These are phyloP conservation scores for Magallana ariakensis DNA, from an alignment of 1,140 invertebrate species.

Conservation along the genomic window DNA sequence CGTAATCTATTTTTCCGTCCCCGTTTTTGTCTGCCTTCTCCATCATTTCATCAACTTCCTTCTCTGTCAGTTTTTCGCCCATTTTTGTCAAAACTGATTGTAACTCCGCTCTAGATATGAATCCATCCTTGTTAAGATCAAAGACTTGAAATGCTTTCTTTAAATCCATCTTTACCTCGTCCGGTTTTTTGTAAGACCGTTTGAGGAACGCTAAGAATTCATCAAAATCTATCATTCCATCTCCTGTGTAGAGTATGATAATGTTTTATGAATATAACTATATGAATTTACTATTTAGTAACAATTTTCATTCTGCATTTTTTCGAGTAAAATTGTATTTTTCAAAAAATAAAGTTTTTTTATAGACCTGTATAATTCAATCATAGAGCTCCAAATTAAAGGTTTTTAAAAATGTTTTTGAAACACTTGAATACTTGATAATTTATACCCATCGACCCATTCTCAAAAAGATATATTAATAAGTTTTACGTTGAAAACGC, in stretches of 20 bases:
- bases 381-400: no score
- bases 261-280: no score
- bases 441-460: no score
- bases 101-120: constrained; percentile 66
- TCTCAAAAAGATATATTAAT: neutral
- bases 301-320: no score
- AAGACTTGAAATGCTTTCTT: constrained; percentile 98
- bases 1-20: constrained; percentile 62
- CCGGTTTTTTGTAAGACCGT: constrained; percentile 3
- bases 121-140: constrained; percentile 98
- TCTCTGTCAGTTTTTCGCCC: constrained; percentile 92
- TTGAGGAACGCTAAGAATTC: constrained; percentile 57
- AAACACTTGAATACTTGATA: no score
- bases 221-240: constrained; percentile 59
- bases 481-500: constrained; percentile 8
- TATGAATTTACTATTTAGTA: no score
- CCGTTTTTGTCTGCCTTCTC: constrained; percentile 80
- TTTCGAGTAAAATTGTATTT: no score
- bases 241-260: constrained; percentile 37
- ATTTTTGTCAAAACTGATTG: constrained; percentile 91
- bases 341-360: no score
- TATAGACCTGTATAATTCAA: no score
- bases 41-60: constrained; percentile 96
- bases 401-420: no score
- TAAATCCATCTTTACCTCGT: constrained; percentile 84